Base-by-base conservation (phyloP, 1,140 invertebrate genomes). In the Drosophila sproati region DNA sequence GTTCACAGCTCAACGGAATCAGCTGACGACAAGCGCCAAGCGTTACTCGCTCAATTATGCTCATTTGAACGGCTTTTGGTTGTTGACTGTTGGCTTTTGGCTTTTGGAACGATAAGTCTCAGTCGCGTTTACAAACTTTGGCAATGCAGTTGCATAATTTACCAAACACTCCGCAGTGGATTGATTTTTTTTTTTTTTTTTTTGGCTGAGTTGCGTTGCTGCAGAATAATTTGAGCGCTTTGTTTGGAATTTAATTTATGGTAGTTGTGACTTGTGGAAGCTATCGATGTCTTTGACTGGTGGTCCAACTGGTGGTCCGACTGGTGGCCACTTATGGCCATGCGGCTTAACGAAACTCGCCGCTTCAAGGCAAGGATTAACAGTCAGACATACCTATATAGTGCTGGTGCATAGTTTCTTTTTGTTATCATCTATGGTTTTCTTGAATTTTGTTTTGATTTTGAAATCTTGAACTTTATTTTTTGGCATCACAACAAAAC, bases 191-290 rank as follows among this genome's bases (percentile, higher is more conserved):
- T 43, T 45, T 45, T 34, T 12, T 20, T 31, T n/a, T 20, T 60
- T 37, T 75, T 57, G 72, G 34, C 43, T 63, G 43, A 75, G 67
- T 47, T 75, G 64, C 77, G 75, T 88, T 87, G 83, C 83, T 83
- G 73, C 83, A 87, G 83, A 87, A 87, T 87, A 87, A 87, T 80
- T 87, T 83, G 68, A 50, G 34, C 31, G 62, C 80, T 83, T 87
- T 88, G 83, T 87, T 55, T 70, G 62, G 35, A 50, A 35, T 48
- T 75, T 82, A 83, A 87, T 80, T 87, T 87, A 87, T 87, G 80
- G 72, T 5, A 43, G 20, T 34, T n/a, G 29, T 45, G 66, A 60
- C 64, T 20, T 20, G 20, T 75, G 41, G 45, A 41, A 35, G 73
- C 28, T 54, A 61, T 69, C 68, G 61, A 56, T 73, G 56, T 56